phyloP scores from a whole-genome alignment of 2,888 invertebrate species.

The Biston stratarius region DNA sequence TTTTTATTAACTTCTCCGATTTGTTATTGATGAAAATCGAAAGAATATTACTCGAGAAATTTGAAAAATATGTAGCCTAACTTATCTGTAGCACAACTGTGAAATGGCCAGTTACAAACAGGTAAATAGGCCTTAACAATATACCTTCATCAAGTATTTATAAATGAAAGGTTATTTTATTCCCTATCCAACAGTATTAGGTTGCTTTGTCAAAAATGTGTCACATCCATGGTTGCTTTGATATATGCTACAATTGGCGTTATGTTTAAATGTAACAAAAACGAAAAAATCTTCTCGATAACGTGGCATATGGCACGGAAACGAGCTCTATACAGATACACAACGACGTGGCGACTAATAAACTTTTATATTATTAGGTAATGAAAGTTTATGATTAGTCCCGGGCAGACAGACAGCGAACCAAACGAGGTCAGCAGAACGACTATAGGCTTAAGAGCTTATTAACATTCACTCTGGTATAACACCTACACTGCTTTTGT shows the following conservation, averaged over 20 bases:
- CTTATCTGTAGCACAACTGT: too few species aligned
- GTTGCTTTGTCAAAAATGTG: too few species aligned
- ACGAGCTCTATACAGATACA: conserved; percentile 39
- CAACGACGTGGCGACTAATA: conserved; percentile 45
- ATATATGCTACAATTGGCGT: background rate
- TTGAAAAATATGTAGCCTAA: too few species aligned
- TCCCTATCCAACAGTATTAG: too few species aligned
- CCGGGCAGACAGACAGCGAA: conserved; percentile 45
- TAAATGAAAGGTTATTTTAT: too few species aligned
- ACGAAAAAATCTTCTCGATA: conserved; percentile 8
- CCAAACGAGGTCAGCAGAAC: conserved; percentile 44
- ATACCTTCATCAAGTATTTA: too few species aligned
- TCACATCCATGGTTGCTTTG: too few species aligned
- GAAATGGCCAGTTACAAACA: too few species aligned
- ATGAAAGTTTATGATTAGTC: conserved; percentile 57
- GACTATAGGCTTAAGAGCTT: conserved; percentile 41
- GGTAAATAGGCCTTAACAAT: too few species aligned
- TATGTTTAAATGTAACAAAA: conserved; percentile 4
- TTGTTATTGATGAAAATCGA: too few species aligned
- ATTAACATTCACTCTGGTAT: conserved; percentile 44
- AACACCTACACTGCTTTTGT: conserved; percentile 24
- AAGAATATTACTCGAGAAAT: too few species aligned
- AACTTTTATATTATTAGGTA: conserved; percentile 57
- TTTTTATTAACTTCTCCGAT: too few species aligned
- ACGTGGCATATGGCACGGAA: conserved; percentile 33